Conservation (phyloP, 2,113 vertebrate genomes). For the Stegostoma tigrinum region DNA sequence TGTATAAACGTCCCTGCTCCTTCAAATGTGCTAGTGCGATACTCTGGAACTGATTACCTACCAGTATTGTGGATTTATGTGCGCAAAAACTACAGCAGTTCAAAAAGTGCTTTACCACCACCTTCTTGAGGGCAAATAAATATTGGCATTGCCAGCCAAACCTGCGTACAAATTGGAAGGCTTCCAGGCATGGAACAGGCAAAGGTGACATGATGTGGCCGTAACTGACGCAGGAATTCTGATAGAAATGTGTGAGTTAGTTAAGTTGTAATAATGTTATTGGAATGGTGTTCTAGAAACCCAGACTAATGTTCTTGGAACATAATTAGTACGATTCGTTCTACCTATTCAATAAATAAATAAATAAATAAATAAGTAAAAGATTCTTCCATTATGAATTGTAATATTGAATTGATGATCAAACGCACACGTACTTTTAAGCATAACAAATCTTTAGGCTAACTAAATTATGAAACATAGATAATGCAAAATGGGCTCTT, state of each 20-base stretch:
- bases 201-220: not conserved
- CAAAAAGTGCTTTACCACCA: no score
- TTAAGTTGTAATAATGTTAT: no score
- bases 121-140: no score
- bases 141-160: no score
- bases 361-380: no score
- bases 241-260: not conserved
- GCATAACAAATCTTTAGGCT: not conserved
- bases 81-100: no score
- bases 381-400: conserved; percentile 41
- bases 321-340: not conserved
- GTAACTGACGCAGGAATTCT: not conserved
- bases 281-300: not conserved
- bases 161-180: no score
- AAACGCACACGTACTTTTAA: conserved; percentile 33
- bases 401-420: conserved; percentile 11
- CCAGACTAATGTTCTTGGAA: not conserved
- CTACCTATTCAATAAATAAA: no score
- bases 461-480: not conserved
- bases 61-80: no score
- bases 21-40: no score
- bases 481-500: not conserved
- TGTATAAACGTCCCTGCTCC: not conserved
- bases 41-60: no score
- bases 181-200: not conserved